These are phyloP conservation scores for Sciaenops ocellatus DNA, from an alignment of 2,797 vertebrate genomes.

Conservation along the genomic window DNA sequence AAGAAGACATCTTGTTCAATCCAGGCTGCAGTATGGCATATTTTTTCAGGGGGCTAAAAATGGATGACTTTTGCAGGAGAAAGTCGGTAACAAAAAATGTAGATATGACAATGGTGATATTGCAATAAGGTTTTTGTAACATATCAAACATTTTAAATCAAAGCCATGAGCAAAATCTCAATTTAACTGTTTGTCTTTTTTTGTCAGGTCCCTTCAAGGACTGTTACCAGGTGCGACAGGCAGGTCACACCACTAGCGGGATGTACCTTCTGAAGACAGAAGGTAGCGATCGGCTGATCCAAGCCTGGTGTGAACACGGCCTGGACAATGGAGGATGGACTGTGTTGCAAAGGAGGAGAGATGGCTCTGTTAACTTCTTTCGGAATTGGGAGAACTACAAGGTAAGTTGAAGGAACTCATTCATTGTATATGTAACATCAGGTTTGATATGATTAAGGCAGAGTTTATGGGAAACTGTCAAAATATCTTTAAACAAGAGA, in stretches of 20 bases:
- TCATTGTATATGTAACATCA: background rate
- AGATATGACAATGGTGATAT: too few species aligned
- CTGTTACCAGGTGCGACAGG: constrained; percentile 93
- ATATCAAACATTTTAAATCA: constrained; percentile 5
- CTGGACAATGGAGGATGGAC: constrained; percentile 98
- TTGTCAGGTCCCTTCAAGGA: constrained; percentile 93
- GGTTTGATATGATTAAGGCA: background rate
- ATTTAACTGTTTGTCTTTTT: background rate
- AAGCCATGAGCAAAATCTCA: background rate
- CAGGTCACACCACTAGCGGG: constrained; percentile 92
- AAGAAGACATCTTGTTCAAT: constrained; percentile 31
- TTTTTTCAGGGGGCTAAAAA: constrained; percentile 18
- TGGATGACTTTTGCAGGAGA: background rate
- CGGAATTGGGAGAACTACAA: constrained; percentile 99
- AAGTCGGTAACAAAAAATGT: too few species aligned
- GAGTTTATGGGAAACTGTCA: background rate
- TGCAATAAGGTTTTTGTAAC: background rate
- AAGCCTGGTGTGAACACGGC: constrained; percentile 96
- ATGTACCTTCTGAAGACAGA: constrained; percentile 96
- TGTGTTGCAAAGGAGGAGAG: constrained; percentile 95
- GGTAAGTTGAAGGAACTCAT: constrained; percentile 75
- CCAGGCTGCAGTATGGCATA: constrained; percentile 18
- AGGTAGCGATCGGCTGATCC: constrained; percentile 89
- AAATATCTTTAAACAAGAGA: background rate
- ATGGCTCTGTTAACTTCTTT: constrained; percentile 98